Conservation (phyloP, 2,113 vertebrate species). For the Aspidoscelis tigris region DNA sequence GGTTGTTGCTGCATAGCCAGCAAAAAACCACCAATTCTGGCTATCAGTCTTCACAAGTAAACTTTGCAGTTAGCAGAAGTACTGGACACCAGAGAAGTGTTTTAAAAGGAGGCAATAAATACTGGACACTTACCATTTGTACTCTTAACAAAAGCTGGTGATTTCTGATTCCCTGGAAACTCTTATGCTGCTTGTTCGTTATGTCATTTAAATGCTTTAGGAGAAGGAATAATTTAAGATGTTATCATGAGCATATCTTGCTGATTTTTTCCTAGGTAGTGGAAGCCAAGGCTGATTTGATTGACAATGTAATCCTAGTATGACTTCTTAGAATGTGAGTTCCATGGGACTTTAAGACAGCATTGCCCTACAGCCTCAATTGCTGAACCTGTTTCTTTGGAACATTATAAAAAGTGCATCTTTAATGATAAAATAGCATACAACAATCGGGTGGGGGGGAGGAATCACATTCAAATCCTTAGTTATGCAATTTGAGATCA, state of each 20-base stretch:
- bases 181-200: conserved; percentile 15
- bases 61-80: conserved; percentile 26
- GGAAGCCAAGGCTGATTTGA: not conserved
- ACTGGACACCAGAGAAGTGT: conserved; percentile 8
- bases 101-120: conserved; percentile 29
- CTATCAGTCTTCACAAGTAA: conserved; percentile 35
- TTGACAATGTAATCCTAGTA: not conserved
- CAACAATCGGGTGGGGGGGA: no score
- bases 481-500: no score
- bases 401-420: no score
- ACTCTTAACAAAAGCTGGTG: conserved; percentile 25
- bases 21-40: conserved; percentile 9
- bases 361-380: no score
- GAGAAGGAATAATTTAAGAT: not conserved
- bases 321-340: no score
- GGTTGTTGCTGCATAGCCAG: not conserved
- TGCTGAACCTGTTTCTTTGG: no score
- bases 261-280: not conserved
- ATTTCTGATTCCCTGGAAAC: conserved; percentile 41
- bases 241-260: not conserved
- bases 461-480: no score
- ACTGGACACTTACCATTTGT: conserved; percentile 24
- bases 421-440: no score
- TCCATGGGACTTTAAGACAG: no score
- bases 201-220: conserved; percentile 45